phyloP scores from a whole-genome alignment of 2,888 invertebrate species.

The Chaitophorus viminalis region DNA sequence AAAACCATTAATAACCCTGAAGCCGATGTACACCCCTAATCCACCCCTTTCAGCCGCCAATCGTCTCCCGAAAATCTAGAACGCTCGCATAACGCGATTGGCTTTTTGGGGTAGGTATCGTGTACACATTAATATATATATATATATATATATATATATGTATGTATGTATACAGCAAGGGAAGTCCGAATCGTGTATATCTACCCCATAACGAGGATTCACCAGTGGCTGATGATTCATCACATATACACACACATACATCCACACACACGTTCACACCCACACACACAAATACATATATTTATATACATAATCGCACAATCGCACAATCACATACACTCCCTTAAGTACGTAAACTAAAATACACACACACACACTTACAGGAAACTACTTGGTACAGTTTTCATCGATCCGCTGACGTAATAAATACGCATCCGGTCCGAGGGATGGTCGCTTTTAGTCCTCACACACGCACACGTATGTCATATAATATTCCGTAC shows the following conservation, averaged over 20 bases:
- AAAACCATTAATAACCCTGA: conserved; percentile 32
- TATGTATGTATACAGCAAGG: background rate
- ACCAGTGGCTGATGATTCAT: background rate
- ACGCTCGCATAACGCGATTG: background rate
- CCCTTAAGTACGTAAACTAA: too few species aligned
- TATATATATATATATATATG: background rate
- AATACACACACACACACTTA: background rate
- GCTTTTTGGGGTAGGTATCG: background rate
- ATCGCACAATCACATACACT: too few species aligned
- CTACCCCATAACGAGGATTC: conserved; percentile 12
- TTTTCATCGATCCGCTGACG: conserved; percentile 37
- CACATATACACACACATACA: background rate
- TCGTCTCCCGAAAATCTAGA: background rate
- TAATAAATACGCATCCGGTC: conserved; percentile 50
- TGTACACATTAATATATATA: background rate
- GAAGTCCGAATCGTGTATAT: conserved; percentile 15
- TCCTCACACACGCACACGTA: background rate
- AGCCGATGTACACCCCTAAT: background rate
- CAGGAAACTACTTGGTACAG: conserved; percentile 3
- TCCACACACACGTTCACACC: background rate
- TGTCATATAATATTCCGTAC: background rate
- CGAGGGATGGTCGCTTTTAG: background rate
- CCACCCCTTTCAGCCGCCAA: background rate
- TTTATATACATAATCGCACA: too few species aligned
- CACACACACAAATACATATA: too few species aligned